Evolutionary conservation across 2,888 invertebrate species (phyloP).

Genomic region (Gymnoscelis rufifasciata): DNA sequence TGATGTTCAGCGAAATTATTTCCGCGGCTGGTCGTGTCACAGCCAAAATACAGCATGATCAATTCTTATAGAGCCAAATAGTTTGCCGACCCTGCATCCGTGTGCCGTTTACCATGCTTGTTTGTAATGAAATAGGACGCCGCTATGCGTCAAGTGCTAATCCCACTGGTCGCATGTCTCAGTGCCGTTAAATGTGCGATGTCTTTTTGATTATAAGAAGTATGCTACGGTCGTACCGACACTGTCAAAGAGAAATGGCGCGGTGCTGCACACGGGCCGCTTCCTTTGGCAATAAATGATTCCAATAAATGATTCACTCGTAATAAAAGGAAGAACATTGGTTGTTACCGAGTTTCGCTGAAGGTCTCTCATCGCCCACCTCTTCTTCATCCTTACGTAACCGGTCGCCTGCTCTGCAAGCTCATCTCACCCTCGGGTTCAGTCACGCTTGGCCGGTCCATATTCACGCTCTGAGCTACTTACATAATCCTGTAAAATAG

Average conservation of each 20-base stretch:
- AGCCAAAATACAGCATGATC: constrained; percentile 58
- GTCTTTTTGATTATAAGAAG: constrained; percentile 72
- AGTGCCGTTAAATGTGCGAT: constrained; percentile 70
- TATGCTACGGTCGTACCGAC: constrained; percentile 54
- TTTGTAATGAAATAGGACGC: constrained; percentile 37
- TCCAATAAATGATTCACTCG: constrained; percentile 57
- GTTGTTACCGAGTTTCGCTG: constrained; percentile 68
- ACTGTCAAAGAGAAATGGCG: constrained; percentile 32
- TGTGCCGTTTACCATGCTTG: constrained; percentile 68
- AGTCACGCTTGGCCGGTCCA: constrained; percentile 72
- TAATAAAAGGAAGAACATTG: constrained; percentile 68
- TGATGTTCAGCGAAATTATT: constrained; percentile 72
- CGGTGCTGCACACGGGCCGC: constrained; percentile 39
- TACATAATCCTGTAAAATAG: constrained; percentile 64
- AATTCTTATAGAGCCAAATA: constrained; percentile 53
- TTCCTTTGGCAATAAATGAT: constrained; percentile 35
- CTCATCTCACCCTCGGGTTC: constrained; percentile 65
- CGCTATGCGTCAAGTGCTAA: constrained; percentile 44
- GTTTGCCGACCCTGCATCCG: constrained; percentile 66
- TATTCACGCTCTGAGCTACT: constrained; percentile 75
- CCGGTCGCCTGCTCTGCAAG: constrained; percentile 38
- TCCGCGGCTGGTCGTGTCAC: constrained; percentile 42
- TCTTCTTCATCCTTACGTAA: constrained; percentile 29
- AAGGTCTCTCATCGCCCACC: constrained; percentile 73
- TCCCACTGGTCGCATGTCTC: constrained; percentile 67